These are phyloP conservation scores for Percopsis omiscomaycus DNA, from an alignment of 2,797 vertebrate species.

Conservation along the genomic window DNA sequence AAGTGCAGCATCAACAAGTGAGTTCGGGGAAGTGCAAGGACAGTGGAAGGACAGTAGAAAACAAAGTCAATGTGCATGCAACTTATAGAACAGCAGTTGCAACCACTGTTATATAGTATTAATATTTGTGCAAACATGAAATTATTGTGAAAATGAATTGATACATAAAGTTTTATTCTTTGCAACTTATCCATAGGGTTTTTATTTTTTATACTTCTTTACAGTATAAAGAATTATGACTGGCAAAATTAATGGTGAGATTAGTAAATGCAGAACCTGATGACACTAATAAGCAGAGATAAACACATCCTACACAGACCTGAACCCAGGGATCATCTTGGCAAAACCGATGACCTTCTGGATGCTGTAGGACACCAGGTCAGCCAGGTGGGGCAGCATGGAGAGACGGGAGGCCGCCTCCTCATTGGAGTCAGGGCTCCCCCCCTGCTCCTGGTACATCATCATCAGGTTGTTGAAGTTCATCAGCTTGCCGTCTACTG, in stretches of 20 bases:
- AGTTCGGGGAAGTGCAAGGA: neutral
- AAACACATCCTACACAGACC: slow-evolving; percentile 68
- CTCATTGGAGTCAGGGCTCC: slow-evolving; percentile 79
- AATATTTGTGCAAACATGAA: too few relatives aligned
- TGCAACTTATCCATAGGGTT: too few relatives aligned
- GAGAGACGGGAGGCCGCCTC: slow-evolving; percentile 81
- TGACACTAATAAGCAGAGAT: slow-evolving; percentile 6
- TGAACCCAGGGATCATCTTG: slow-evolving; percentile 98
- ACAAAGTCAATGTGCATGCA: too few relatives aligned
- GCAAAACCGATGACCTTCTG: slow-evolving; percentile 98
- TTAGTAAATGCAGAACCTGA: neutral
- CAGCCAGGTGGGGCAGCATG: slow-evolving; percentile 95
- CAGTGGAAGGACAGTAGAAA: too few relatives aligned
- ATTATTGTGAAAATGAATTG: too few relatives aligned
- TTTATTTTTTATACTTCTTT: too few relatives aligned
- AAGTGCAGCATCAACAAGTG: neutral
- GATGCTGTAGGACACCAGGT: slow-evolving; percentile 97
- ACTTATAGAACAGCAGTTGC: too few relatives aligned
- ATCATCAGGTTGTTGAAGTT: slow-evolving; percentile 81
- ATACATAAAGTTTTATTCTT: too few relatives aligned
- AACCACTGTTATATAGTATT: too few relatives aligned
- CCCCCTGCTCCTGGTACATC: slow-evolving; percentile 83
- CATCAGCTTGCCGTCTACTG: slow-evolving; percentile 76
- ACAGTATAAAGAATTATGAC: too few relatives aligned
- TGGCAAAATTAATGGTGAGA: neutral